Evolutionary conservation across 2,888 invertebrate genomes (phyloP).

Genomic region (Diogma glabrata): DNA sequence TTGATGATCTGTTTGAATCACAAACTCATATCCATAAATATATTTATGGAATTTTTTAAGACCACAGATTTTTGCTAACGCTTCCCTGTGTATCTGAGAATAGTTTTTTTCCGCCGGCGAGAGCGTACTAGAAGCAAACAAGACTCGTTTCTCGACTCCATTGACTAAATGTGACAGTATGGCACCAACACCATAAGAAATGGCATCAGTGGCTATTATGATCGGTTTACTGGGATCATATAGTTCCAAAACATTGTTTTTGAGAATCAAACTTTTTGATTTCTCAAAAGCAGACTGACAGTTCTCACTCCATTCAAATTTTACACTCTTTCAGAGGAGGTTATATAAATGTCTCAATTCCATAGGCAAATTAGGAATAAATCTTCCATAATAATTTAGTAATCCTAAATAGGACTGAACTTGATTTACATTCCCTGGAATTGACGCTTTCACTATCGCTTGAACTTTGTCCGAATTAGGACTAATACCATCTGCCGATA

Average conservation of each 20-base stretch:
- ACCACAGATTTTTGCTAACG: conserved; percentile 5
- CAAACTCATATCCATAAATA: conserved; percentile 12
- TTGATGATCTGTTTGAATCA: conserved; percentile 7
- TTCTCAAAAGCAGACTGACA: conserved; percentile 1
- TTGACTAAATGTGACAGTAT: conserved; percentile 12
- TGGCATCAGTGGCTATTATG: neutral
- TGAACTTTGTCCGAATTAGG: conserved; percentile 2
- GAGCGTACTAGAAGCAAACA: conserved; percentile 12
- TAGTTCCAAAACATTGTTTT: conserved; percentile 3
- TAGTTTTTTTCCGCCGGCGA: conserved; percentile 11
- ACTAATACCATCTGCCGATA: no score
- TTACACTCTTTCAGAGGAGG: conserved; percentile 11
- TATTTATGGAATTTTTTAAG: conserved; percentile 15
- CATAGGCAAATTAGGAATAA: conserved; percentile 9
- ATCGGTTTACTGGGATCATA: conserved; percentile 9
- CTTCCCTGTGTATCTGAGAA: conserved; percentile 12
- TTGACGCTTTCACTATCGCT: conserved; percentile 9
- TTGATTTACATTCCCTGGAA: conserved; percentile 9
- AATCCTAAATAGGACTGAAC: conserved; percentile 10
- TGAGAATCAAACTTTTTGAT: neutral
- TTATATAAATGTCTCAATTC: conserved; percentile 15
- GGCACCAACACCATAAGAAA: conserved; percentile 9
- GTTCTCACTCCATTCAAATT: conserved; percentile 13
- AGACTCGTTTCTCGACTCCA: conserved; percentile 13
- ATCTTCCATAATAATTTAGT: conserved; percentile 1